Evolutionary conservation across 2,888 invertebrate species (phyloP), one percentile per base, ranked within the genome.

Genomic region (Linnaemya vulpina): DNA sequence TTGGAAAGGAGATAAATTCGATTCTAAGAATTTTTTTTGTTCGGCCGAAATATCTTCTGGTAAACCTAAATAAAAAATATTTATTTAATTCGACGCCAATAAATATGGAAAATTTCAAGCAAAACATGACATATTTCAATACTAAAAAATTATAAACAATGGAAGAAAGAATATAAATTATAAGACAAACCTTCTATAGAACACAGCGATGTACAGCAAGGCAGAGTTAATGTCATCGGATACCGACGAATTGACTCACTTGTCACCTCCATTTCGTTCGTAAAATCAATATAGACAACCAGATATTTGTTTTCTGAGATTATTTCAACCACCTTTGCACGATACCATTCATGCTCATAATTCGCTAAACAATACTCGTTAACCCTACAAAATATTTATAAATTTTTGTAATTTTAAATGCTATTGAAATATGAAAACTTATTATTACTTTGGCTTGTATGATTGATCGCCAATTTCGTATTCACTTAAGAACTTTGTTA

Each of bases 321-420:
- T 10, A 86, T 49, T 51, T 74, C 83, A 1, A 86, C 73, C 0
- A 85, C 89, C 65, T 87, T 88, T n/a, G 88, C 89, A 9, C 89
- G 89, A 86, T 89, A 89, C 89, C 89, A 89, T 8, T 79, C 86
- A 22, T 86, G 84, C 58, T 89, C 87, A 55, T 51, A 89, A 15
- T 84, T 86, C 8, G 89, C 89, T 68, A 89, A 67, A 55, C 89
- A 89, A 53, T 88, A 89, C 84, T 89, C 89, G 9, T 89, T 83
- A 30, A 84, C 30, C 25, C 89, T 89, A 46, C 8, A 58, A 35
- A 35, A 8, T 55, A 38, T 46, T 17, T 7, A 46, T 2, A 63
- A 51, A 30, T 25, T 20, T 11, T 30, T 65, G 38, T 13, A 15
- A 46, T 30, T 38, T 38, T 38, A 17, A 15, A 11, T 0, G 9